These are phyloP conservation scores for Cydia fagiglandana DNA, from an alignment of 1,140 invertebrate genomes.

Conservation along the genomic window DNA sequence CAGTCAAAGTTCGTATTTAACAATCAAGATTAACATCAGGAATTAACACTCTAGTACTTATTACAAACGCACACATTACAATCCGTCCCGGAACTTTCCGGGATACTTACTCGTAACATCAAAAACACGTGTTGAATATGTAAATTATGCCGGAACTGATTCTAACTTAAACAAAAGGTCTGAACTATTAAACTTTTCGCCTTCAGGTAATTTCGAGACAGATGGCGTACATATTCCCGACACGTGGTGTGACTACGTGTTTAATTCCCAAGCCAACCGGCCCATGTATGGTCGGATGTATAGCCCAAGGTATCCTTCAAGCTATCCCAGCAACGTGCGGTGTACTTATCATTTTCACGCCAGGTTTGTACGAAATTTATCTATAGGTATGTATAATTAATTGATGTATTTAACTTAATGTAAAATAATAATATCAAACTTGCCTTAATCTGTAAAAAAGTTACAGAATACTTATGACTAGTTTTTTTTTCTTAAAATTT, in stretches of 20 bases:
- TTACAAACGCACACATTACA: conserved; percentile 12
- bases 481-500: too few species aligned
- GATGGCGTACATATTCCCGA: conserved; percentile 84
- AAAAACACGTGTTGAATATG: conserved; percentile 30
- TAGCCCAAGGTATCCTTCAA: conserved; percentile 91
- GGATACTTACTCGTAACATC: conserved; percentile 16
- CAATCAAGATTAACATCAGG: background rate
- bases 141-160: conserved; percentile 9
- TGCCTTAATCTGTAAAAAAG: too few species aligned
- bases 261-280: conserved; percentile 83
- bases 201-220: conserved; percentile 87
- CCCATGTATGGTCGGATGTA: conserved; percentile 87
- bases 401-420: too few species aligned
- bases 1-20: background rate
- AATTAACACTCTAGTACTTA: background rate
- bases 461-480: too few species aligned
- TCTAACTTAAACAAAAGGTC: conserved; percentile 14
- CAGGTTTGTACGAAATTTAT: conserved; percentile 76
- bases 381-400: too few species aligned
- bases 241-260: conserved; percentile 89
- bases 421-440: too few species aligned
- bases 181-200: conserved; percentile 39
- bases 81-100: background rate
- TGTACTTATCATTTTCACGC: conserved; percentile 90
- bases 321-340: conserved; percentile 88